These are phyloP conservation scores for Monochamus alternatus DNA, from an alignment of 2,888 invertebrate species.

Conservation along the genomic window DNA sequence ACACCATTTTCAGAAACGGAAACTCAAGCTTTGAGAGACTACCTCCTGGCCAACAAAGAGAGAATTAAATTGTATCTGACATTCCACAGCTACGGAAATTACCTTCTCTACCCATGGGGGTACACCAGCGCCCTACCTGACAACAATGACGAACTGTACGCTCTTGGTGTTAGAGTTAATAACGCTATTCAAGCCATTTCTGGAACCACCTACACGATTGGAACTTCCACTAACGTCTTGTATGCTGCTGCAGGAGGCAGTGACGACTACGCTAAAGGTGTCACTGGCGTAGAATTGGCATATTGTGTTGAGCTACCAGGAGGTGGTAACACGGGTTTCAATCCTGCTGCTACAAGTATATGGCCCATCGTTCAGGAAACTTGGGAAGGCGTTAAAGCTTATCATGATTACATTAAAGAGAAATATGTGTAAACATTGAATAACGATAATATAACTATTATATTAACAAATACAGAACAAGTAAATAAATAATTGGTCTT, in stretches of 20 bases:
- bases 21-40: constrained; percentile 76
- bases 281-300: constrained; percentile 73
- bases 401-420: constrained; percentile 67
- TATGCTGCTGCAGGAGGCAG: constrained; percentile 77
- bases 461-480: too few relatives aligned
- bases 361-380: constrained; percentile 75
- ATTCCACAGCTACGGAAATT: constrained; percentile 82
- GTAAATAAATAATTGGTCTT: too few relatives aligned
- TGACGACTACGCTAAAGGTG: constrained; percentile 78
- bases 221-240: constrained; percentile 69
- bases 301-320: constrained; percentile 80
- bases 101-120: constrained; percentile 81
- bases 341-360: constrained; percentile 74
- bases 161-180: constrained; percentile 61
- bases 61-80: constrained; percentile 79
- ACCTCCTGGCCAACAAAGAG: constrained; percentile 72
- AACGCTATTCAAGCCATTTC: constrained; percentile 66
- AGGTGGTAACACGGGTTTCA: constrained; percentile 73
- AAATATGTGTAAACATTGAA: constrained; percentile 14
- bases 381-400: constrained; percentile 74
- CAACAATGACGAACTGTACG: constrained; percentile 63
- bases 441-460: background rate
- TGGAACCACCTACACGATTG: constrained; percentile 72
- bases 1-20: constrained; percentile 72
- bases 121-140: constrained; percentile 71